Evolutionary conservation across 2,797 vertebrate genomes (phyloP).

Genomic region (Choloepus didactylus): DNA sequence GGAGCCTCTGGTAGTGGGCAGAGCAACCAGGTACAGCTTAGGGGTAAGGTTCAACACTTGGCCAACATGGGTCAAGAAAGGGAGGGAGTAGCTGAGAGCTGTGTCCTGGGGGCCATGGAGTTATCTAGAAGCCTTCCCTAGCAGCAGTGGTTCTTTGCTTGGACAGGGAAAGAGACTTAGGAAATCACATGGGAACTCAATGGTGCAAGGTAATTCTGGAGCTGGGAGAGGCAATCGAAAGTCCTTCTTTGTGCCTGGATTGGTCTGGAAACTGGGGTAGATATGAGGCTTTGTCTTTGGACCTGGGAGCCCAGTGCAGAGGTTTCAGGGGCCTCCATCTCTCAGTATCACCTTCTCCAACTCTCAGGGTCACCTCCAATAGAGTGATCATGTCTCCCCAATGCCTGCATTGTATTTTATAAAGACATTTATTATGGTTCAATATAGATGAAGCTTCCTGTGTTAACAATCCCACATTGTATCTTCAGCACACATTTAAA

Average conservation of each 20-base stretch:
- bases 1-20: no score
- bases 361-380: no score
- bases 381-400: not conserved
- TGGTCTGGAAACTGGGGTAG: not conserved
- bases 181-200: not conserved
- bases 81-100: not conserved
- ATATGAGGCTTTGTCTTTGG: not conserved
- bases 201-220: not conserved
- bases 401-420: not conserved
- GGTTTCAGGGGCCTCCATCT: no score
- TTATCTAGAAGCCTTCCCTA: not conserved
- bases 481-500: not conserved
- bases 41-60: not conserved
- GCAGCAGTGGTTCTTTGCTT: not conserved
- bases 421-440: not conserved
- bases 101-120: not conserved
- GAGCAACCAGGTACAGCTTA: not conserved
- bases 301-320: not conserved
- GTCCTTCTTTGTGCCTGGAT: not conserved
- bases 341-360: not conserved
- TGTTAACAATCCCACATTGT: not conserved
- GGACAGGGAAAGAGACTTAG: not conserved
- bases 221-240: not conserved
- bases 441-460: not conserved
- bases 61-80: not conserved